These are phyloP conservation scores for Mungos mungo DNA, from an alignment of 2,113 vertebrate species.

Conservation along the genomic window DNA sequence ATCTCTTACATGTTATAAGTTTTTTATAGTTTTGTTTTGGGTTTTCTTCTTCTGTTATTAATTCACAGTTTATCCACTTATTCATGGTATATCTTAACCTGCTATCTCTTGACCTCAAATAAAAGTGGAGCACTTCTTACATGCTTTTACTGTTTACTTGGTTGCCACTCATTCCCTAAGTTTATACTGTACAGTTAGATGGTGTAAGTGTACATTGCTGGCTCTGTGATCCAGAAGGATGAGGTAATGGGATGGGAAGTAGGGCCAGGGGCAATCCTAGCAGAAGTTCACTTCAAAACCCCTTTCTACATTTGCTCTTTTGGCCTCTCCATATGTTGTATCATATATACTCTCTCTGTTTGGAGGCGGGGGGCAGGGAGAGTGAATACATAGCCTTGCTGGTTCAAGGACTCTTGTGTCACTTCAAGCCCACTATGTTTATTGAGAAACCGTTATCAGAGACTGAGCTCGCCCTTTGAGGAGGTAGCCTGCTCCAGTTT, in stretches of 20 bases:
- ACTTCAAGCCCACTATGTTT: not conserved
- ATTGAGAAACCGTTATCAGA: conserved; percentile 15
- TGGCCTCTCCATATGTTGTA: not conserved
- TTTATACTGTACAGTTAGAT: not conserved
- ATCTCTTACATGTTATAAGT: not conserved
- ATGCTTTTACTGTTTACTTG: conserved; percentile 29
- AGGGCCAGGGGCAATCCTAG: not conserved
- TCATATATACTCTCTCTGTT: not conserved
- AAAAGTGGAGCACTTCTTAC: not conserved
- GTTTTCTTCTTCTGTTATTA: not conserved
- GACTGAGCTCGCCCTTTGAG: not conserved
- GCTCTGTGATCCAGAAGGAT: not conserved
- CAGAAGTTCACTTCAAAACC: not conserved
- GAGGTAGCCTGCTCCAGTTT: not conserved
- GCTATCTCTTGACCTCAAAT: not conserved
- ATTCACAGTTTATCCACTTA: not conserved
- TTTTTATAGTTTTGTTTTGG: conserved; percentile 21
- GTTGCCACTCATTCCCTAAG: not conserved
- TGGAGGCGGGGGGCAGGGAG: not conserved
- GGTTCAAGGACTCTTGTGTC: not conserved
- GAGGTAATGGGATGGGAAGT: not conserved
- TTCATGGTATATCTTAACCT: not conserved
- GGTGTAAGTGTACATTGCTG: not conserved
- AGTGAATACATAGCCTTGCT: not conserved
- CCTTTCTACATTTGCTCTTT: conserved; percentile 34